Base-by-base conservation (phyloP, 2,797 vertebrate species). In the Scyliorhinus canicula region DNA sequence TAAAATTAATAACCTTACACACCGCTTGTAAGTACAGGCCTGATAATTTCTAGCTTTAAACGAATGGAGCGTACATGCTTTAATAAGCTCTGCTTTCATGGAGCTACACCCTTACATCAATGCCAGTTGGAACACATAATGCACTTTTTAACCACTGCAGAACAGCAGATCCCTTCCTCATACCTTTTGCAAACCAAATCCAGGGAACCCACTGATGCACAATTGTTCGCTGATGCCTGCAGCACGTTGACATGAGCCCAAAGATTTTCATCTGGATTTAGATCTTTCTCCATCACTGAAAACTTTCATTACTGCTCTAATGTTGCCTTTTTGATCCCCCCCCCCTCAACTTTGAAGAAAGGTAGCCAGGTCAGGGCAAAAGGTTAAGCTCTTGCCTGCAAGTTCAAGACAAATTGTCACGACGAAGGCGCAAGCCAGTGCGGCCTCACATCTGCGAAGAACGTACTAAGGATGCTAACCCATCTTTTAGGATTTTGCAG, bases 11-110 rank as follows among this genome's bases (percentile, higher is more conserved):
- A 74, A 35, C 67, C 12, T 52, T 50, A 7, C 93, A 52, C 28
- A 94, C 26, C 31, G 74, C 67, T 19, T 94, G 67, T 35, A 35
- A 55, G 28, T 71, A 52, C 47, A 71, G 67, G 28, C 19, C 24
- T 94, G 28, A 52, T 71, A 65, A 65, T 63, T 19, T 65, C 88
- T 21, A 65, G 28, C 24, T 35, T 74, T 52, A 35, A n/a, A 11
- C 5, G 47, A 94, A 52, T 19, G 31, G 65, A n/a, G 8, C 26
- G 7, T 74, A 14, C 12, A 19, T 60, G 7, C 31, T 35, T 94
- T n/a, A 50, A 94, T 94, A 74, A 69, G 28, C 93, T 74, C 67
- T 94, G 11, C 24, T 94, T 74, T 71, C 65, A 94, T 94, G 63
- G 16, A 94, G 55, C 47, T 74, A 94, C 44, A 69, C 91, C 44